A percentile compares a stretch with the other conserved stretches of the same genome.
These are phyloP conservation scores for Hydractinia echinata DNA, from an alignment of 30 jellyfish, hydroid and myxozoan genomes.

Conservation along the genomic window DNA sequence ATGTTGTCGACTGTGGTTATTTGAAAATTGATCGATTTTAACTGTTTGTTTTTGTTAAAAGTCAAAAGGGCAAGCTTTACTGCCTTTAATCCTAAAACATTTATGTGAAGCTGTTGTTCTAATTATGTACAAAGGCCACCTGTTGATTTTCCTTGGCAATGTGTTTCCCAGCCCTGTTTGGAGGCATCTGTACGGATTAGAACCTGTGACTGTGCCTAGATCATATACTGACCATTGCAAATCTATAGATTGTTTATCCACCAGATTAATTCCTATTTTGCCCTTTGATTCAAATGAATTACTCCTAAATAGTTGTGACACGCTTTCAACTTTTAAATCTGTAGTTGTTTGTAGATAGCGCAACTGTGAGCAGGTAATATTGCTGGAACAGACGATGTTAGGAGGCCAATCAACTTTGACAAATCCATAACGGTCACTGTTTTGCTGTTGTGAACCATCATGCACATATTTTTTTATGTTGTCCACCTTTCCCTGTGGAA, in stretches of 20 bases:
- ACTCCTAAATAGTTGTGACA: background rate
- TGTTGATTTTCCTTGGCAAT: background rate
- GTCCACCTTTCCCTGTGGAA: constrained; percentile 2
- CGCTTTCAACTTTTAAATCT: background rate
- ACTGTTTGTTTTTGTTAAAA: background rate
- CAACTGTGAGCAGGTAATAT: constrained; percentile 12
- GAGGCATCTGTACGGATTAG: constrained; percentile 12
- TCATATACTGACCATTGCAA: background rate
- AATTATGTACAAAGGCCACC: background rate
- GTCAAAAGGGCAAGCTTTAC: constrained; percentile 9
- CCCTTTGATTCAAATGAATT: background rate
- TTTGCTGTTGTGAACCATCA: background rate
- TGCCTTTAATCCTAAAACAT: constrained; percentile 19
- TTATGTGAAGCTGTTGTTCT: constrained; percentile 11
- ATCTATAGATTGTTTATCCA: constrained; percentile 14
- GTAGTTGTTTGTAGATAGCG: constrained; percentile 11
- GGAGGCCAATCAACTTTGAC: constrained; percentile 8
- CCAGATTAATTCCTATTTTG: constrained; percentile 15
- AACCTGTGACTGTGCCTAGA: background rate
- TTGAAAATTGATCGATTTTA: constrained; percentile 5
- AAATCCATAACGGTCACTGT: background rate
- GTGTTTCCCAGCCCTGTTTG: constrained; percentile 21
- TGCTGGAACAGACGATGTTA: background rate
- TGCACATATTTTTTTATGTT: background rate
- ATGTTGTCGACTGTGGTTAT: no score